Base-by-base conservation (phyloP, 2,797 vertebrate genomes). In the Lophius americanus region DNA sequence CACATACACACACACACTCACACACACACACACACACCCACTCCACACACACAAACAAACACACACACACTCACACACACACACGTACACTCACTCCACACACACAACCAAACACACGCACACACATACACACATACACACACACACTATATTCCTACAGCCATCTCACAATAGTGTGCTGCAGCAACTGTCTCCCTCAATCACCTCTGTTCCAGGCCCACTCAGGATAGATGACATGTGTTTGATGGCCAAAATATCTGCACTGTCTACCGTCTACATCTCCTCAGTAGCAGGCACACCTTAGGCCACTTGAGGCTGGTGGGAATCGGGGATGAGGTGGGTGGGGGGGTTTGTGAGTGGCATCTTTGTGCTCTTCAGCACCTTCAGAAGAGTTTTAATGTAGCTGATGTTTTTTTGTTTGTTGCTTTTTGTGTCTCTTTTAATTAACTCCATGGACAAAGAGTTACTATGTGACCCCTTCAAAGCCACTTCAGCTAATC, bases 161-260 rank as follows among this genome's bases (percentile, higher is more conserved):
- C 76, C 78, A 70, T 85, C 88, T 82, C 52, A 64, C 77, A 86
- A 83, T 67, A 73, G 69, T 84, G 61, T 83, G 74, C 67, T 58
- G 84, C 79, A 88, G 85, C 87, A 84, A 78, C 83, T 85, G 86
- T 89, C 85, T 91, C 81, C 85, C 75, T 81, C 42, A 57, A 83
- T 85, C 86, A 86, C 83, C 84, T 88, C 79, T 86, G 77, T 86
- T 92, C 83, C 70, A 81, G 84, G 81, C 82, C 80, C 82, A 82
- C 88, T 83, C 76, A 63, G 65, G 57, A 65, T 87, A 79, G 88
- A 89, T 92, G 91, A 92, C 89, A 88, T 75, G 82, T 75, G 81
- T 88, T 90, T 90, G 87, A 93, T 89, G 91, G 84, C 84, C 85
- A 85, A 88, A 89, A 87, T 92, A 89, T 84, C 82, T 73, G 64